These are phyloP conservation scores for Betta splendens DNA, from an alignment of 2,797 vertebrate species.

Conservation along the genomic window DNA sequence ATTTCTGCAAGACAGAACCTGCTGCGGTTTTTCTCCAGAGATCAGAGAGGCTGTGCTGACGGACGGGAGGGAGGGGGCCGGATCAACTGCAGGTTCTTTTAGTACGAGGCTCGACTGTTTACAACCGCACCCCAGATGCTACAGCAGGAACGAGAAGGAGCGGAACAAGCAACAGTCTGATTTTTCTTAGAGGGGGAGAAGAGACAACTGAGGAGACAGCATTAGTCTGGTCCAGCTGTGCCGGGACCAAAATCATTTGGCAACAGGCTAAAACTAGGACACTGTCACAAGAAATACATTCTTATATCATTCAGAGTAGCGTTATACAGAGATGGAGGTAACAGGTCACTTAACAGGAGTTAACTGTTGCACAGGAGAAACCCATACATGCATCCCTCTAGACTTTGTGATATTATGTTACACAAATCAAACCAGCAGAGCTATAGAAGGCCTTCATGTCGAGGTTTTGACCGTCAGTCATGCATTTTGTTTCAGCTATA, in stretches of 20 bases:
- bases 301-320: conserved; percentile 73
- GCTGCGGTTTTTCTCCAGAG: conserved; percentile 25
- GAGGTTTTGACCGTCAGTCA: conserved; percentile 73
- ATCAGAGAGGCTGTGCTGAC: conserved; percentile 26
- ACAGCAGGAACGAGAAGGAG: conserved; percentile 41
- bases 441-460: conserved; percentile 73
- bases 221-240: conserved; percentile 41
- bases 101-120: conserved; percentile 7
- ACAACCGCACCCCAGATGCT: conserved; percentile 53
- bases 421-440: conserved; percentile 72
- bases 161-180: conserved; percentile 46
- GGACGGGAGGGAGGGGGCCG: background rate
- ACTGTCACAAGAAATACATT: conserved; percentile 77
- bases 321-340: conserved; percentile 70
- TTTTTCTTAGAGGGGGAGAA: conserved; percentile 9
- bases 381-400: conserved; percentile 76
- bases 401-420: conserved; percentile 65
- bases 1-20: conserved; percentile 25
- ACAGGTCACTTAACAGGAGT: conserved; percentile 67
- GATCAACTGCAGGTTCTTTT: conserved; percentile 19
- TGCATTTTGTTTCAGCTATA: conserved; percentile 79
- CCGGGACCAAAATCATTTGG: conserved; percentile 52
- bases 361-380: conserved; percentile 60
- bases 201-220: conserved; percentile 4
- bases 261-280: conserved; percentile 67